Conservation (phyloP, 2,797 vertebrate species). For the Thaleichthys pacificus region DNA sequence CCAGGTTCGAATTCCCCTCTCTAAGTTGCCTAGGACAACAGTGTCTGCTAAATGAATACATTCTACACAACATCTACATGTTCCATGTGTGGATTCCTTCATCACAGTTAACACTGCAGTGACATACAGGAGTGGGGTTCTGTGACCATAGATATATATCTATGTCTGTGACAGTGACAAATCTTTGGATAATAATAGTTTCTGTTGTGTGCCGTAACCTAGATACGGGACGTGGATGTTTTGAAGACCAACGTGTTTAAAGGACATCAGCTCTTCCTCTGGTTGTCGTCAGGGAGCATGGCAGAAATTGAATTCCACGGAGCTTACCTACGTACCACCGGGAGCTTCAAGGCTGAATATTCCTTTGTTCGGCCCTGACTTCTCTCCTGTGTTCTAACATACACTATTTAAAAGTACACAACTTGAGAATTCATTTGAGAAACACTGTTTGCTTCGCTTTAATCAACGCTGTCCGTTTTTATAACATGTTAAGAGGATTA, state of each 20-base stretch:
- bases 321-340: slow-evolving; percentile 73
- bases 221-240: slow-evolving; percentile 87
- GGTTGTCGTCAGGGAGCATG: slow-evolving; percentile 88
- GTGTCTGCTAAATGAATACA: no score
- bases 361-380: slow-evolving; percentile 64
- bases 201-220: not conserved
- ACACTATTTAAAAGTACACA: not conserved
- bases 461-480: slow-evolving; percentile 23
- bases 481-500: slow-evolving; percentile 7
- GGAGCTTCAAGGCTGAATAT: slow-evolving; percentile 84
- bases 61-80: no score
- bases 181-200: slow-evolving; percentile 8
- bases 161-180: no score
- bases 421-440: slow-evolving; percentile 10
- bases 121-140: no score
- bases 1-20: no score
- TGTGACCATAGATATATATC: no score
- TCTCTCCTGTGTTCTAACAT: slow-evolving; percentile 3
- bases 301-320: slow-evolving; percentile 92
- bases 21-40: no score
- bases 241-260: slow-evolving; percentile 83
- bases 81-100: no score
- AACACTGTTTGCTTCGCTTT: slow-evolving; percentile 22
- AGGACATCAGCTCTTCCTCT: slow-evolving; percentile 83
- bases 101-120: no score